Base-by-base conservation (phyloP, 2,888 invertebrate genomes). In the Lochmaea capreae region DNA sequence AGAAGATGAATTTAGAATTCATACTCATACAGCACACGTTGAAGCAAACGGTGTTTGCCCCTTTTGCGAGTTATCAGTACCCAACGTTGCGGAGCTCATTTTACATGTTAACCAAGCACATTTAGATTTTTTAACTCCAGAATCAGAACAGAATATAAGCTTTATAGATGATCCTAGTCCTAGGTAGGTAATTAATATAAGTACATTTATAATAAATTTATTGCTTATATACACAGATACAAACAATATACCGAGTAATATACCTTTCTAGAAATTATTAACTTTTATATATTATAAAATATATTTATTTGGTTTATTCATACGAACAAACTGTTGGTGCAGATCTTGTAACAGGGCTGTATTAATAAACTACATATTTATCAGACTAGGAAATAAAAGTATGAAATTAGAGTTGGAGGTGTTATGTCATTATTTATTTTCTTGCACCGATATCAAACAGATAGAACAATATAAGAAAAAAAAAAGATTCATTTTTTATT, bases 51-150 rank as follows among this genome's bases (percentile, higher is more conserved):
- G 93, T 11, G 92, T 93, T 66, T 95, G 95, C 83, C 95, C 95
- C 0, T 94, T 95, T 84, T 95, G 96, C 86, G 94, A 94, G 84
- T 90, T 94, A 77, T 91, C 91, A 16, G 91, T 92, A 76, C 91
- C 93, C 61, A 92, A 93, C 12, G 92, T 93, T 22, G 91, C 92
- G 6, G 94, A 95, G 82, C 91, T 96, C 81, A 88, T 94, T 77
- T 88, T 93, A 2, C 96, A 95, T 84, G 95, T 95, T 1, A 95
- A 95, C 85, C 92, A 92, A 79, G 94, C 93, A n/a, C 96, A 96
- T 87, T 89, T 95, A 78, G 94, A 95, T 84, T 94, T 93, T 84
- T 87, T 95, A 66, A 95, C 94, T 61, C 95, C 95, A 0, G 94
- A 94, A 84, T 90, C 92, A 76, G 94, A 94, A 84, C 82, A 84